Evolutionary conservation across 2,888 invertebrate genomes (phyloP), one percentile per base, ranked within the genome.

Genomic region (Leptothorax acervorum): DNA sequence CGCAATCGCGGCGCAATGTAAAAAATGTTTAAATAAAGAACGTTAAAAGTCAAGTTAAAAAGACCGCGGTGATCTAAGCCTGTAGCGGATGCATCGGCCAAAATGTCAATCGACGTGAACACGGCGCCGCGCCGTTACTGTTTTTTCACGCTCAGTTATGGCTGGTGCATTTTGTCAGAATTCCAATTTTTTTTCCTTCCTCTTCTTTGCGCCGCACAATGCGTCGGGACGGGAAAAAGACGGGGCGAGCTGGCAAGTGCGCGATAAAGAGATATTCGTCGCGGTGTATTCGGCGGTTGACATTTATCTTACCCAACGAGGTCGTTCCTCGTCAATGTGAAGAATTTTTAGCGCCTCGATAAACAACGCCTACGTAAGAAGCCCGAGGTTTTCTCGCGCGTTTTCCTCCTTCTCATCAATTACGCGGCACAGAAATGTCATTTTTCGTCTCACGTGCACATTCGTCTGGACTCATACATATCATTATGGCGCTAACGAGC

Each of bases 291-390:
- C 28, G 39, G 12, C 57, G 45, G 57, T 79, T 35, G 60, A 79
- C 35, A 81, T 81, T 73, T 81, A 71, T 81, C 73, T 79, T 81
- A 73, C 0, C 60, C 57, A 81, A 81, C 60, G 48, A 81, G 39
- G 60, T 81, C 73, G 60, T 48, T 73, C 12, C 60, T 81, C 18
- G 73, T 73, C 60, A 73, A 81, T 73, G 48, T 48, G 60, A 73
- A 48, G 60, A 81, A 81, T 81, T 81, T 81, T 81, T 81, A 81
- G 79, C 48, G 48, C 39, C 60, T 39, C 73, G 60, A 81, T 81
- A 81, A 81, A 81, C 70, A 78, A 55, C 60, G 28, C 48, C 71
- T 60, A 79, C 57, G 23, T 73, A 71, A 71, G 45, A 60, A 28
- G 15, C 2, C 4, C 48, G 35, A 70, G 23, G 48, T 60, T 71